phyloP scores from a whole-genome alignment of 2,888 invertebrate genomes.

The Anagyrus pseudococci region DNA sequence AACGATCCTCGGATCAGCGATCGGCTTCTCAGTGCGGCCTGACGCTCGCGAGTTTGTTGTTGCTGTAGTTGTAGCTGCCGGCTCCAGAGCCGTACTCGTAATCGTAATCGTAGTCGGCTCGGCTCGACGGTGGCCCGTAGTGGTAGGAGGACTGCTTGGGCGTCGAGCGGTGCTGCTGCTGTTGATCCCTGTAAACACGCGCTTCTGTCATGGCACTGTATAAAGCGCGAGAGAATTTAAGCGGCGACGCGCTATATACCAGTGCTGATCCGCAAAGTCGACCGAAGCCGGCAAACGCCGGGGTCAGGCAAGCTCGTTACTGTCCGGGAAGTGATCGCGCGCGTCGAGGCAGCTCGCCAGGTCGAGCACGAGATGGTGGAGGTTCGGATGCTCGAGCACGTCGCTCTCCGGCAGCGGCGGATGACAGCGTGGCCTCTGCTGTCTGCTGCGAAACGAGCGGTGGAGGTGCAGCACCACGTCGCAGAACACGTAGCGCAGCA shows the following conservation, averaged over 20 bases:
- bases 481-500: slow-evolving; percentile 93
- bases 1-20: too few species aligned
- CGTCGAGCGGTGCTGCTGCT: slow-evolving; percentile 37
- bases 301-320: slow-evolving; percentile 71
- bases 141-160: slow-evolving; percentile 35
- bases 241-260: slow-evolving; percentile 8
- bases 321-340: slow-evolving; percentile 73
- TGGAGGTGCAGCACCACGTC: slow-evolving; percentile 89
- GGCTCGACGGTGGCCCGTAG: slow-evolving; percentile 27
- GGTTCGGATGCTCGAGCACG: slow-evolving; percentile 81
- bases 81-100: slow-evolving; percentile 55
- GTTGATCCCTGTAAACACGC: slow-evolving; percentile 26
- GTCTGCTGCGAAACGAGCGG: slow-evolving; percentile 82
- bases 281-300: slow-evolving; percentile 59
- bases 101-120: slow-evolving; percentile 55
- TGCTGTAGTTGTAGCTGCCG: slow-evolving; percentile 56
- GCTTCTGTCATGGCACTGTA: too few species aligned
- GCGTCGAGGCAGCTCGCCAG: slow-evolving; percentile 85
- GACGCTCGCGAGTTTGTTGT: slow-evolving; percentile 60
- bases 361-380: slow-evolving; percentile 82
- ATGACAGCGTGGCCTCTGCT: slow-evolving; percentile 84
- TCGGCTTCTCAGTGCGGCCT: slow-evolving; percentile 34
- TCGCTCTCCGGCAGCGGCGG: slow-evolving; percentile 88
- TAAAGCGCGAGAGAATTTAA: neutral
- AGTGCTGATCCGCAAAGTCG: slow-evolving; percentile 40